Percentiles rank a stretch among this genome's conserved stretches.
Conservation (phyloP, 1,140 invertebrate species). For the Pomacea maculata region DNA sequence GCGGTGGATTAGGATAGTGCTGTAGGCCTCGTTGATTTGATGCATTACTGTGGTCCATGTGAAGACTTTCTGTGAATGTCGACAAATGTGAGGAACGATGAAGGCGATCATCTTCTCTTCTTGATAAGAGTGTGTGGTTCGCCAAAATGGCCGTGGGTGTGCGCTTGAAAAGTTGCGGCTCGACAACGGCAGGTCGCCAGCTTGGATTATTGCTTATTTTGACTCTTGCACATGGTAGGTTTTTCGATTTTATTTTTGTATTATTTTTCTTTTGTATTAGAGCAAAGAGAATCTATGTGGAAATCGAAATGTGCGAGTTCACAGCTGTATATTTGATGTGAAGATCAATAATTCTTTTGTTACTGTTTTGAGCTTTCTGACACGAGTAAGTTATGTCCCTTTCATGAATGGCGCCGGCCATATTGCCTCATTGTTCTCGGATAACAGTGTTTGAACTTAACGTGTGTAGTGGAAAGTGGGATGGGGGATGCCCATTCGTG, state of each 20-base stretch:
- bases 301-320: no score
- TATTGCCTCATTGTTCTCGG: slow-evolving; percentile 12
- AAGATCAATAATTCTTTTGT: no score
- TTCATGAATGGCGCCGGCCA: slow-evolving; percentile 22
- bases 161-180: slow-evolving; percentile 20
- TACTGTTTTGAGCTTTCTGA: neutral
- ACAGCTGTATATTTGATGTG: no score
- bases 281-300: no score
- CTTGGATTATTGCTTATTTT: slow-evolving; percentile 13
- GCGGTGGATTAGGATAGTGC: slow-evolving; percentile 2
- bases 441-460: slow-evolving; percentile 6
- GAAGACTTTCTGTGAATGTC: no score
- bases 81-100: no score
- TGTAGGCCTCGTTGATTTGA: no score
- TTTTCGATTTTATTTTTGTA: slow-evolving; percentile 66
- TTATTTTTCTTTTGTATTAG: neutral
- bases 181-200: neutral
- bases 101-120: no score
- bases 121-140: slow-evolving; percentile 1
- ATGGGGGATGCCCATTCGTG: no score
- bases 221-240: slow-evolving; percentile 93
- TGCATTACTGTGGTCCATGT: no score
- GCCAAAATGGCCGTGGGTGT: slow-evolving; percentile 17
- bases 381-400: slow-evolving; percentile 21
- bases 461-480: neutral